A percentile compares a stretch with the other conserved stretches of the same genome.
phyloP scores from a whole-genome alignment of 2,888 invertebrate genomes.

The Caenorhabditis wallacei region DNA sequence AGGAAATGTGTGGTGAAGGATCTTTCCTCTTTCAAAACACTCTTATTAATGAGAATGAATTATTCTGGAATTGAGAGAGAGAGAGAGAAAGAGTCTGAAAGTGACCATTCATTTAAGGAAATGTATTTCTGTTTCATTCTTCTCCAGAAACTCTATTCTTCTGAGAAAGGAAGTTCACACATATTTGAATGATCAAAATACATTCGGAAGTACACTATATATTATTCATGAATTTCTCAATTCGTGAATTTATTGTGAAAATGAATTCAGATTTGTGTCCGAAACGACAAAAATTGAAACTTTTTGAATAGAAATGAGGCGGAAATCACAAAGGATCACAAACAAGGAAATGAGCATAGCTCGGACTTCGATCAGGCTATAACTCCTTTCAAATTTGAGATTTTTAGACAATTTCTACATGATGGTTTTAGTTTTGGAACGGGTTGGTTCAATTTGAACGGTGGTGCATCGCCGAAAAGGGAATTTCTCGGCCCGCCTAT shows the following conservation, averaged over 20 bases:
- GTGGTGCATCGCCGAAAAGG: too few relatives aligned
- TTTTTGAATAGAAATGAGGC: not conserved
- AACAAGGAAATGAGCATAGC: too few relatives aligned
- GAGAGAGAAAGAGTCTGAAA: not conserved
- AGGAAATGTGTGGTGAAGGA: not conserved
- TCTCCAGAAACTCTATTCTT: not conserved
- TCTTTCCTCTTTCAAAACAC: slow-evolving; percentile 34
- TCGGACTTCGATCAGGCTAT: too few relatives aligned
- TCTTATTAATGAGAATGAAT: slow-evolving; percentile 54
- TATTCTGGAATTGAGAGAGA: slow-evolving; percentile 9
- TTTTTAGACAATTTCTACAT: slow-evolving; percentile 4
- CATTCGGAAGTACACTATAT: slow-evolving; percentile 21
- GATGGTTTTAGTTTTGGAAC: too few relatives aligned
- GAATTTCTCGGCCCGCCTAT: too few relatives aligned
- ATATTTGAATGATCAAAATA: slow-evolving; percentile 37
- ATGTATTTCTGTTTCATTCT: not conserved
- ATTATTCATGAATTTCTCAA: slow-evolving; percentile 42
- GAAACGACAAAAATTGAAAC: too few relatives aligned
- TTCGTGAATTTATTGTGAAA: not conserved
- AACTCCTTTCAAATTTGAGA: too few relatives aligned
- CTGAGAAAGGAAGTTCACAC: not conserved
- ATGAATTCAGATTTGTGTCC: not conserved
- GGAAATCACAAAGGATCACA: slow-evolving; percentile 16
- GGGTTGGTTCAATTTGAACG: too few relatives aligned
- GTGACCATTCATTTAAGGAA: not conserved